A percentile compares a stretch with the other conserved stretches of the same genome.
Conservation (phyloP, 2,888 invertebrate genomes). For the Cryptus viduatorius region DNA sequence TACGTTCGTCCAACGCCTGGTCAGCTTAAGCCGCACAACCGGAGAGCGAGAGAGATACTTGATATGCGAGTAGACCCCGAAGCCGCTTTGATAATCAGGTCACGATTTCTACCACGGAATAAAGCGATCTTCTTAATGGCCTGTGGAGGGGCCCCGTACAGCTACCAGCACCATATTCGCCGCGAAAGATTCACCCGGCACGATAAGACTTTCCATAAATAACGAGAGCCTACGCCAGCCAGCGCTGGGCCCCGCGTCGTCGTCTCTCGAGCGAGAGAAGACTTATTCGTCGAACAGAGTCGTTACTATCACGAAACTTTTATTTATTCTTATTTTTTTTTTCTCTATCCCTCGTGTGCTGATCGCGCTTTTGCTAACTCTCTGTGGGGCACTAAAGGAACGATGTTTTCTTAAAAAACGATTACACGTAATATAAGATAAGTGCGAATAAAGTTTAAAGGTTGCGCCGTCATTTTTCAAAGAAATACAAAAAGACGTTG, state of each 20-base stretch:
- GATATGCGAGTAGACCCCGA: slow-evolving; percentile 56
- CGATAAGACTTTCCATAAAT: slow-evolving; percentile 67
- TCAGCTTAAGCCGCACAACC: slow-evolving; percentile 39
- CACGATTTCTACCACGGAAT: slow-evolving; percentile 66
- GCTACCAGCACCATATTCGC: slow-evolving; percentile 49
- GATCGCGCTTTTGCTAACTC: background rate
- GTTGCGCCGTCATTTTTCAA: background rate
- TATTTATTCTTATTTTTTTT: background rate
- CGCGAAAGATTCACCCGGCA: slow-evolving; percentile 53
- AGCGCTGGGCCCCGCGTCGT: slow-evolving; percentile 22
- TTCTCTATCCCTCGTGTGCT: slow-evolving; percentile 15
- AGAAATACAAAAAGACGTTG: too few species aligned
- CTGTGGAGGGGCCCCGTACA: slow-evolving; percentile 38
- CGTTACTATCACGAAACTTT: slow-evolving; percentile 40
- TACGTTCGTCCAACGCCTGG: slow-evolving; percentile 19
- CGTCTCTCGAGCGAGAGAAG: slow-evolving; percentile 36
- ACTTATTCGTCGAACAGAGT: slow-evolving; percentile 51
- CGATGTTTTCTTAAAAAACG: background rate
- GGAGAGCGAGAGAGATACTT: slow-evolving; percentile 28
- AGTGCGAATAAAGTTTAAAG: background rate
- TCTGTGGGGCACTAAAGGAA: background rate
- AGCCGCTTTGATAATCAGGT: slow-evolving; percentile 66
- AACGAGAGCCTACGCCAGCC: slow-evolving; percentile 48
- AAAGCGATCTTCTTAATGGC: slow-evolving; percentile 68
- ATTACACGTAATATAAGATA: slow-evolving; percentile 1